Conservation (phyloP, 2,888 invertebrate genomes). For the Drosophila paranaensis region DNA sequence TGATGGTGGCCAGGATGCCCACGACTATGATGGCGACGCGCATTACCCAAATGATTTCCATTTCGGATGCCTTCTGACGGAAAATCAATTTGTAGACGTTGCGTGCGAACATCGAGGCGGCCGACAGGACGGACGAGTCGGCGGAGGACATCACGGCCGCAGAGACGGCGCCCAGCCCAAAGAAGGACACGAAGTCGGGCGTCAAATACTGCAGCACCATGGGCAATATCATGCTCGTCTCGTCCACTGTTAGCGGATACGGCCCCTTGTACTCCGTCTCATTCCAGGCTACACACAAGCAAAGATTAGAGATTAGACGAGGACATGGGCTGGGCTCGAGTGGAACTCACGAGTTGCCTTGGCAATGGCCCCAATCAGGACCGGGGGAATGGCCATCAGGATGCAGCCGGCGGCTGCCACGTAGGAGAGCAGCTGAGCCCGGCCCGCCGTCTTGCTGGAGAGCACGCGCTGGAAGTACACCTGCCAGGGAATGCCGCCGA, state of each 20-base stretch:
- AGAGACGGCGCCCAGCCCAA: conserved; percentile 98
- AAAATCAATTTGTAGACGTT: conserved; percentile 99
- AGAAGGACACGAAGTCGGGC: conserved; percentile 97
- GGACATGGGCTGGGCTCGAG: fast-evolving
- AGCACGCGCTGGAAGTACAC: conserved; percentile 99
- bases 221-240: conserved; percentile 98
- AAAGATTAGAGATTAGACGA: neutral
- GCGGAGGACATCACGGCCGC: conserved; percentile 99
- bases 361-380: conserved; percentile 98
- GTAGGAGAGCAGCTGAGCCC: conserved; percentile 97
- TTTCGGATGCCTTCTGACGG: conserved; percentile 97
- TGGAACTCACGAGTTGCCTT: conserved; percentile 92
- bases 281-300: conserved; percentile 94
- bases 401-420: conserved; percentile 98
- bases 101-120: conserved; percentile 99
- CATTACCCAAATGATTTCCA: conserved; percentile 99
- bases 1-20: conserved; percentile 95
- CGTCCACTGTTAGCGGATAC: conserved; percentile 89
- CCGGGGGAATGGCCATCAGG: conserved; percentile 98
- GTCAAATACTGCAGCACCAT: conserved; percentile 98
- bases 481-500: conserved; percentile 99
- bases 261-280: conserved; percentile 93
- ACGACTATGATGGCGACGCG: conserved; percentile 95
- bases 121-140: conserved; percentile 98
- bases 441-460: conserved; percentile 96